Conservation (phyloP, 1,140 invertebrate species). For the Teleogryllus occipitalis region DNA sequence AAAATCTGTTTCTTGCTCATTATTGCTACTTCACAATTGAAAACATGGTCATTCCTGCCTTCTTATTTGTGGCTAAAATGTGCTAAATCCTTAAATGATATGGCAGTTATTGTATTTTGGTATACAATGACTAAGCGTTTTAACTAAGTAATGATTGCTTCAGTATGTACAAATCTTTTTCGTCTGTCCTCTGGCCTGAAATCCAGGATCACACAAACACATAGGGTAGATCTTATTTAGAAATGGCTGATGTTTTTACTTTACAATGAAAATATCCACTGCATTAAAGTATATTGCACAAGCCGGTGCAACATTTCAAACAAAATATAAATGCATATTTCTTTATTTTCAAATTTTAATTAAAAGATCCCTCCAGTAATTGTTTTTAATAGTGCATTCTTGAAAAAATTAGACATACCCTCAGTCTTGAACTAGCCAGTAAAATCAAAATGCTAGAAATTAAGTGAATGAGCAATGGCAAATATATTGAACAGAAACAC, state of each 20-base stretch:
- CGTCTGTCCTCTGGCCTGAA: background rate
- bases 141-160: background rate
- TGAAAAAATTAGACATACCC: no score
- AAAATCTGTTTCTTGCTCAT: background rate
- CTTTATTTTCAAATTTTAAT: no score
- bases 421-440: no score
- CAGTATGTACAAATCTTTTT: background rate
- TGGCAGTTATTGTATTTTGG: background rate
- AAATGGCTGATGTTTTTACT: no score
- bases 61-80: background rate
- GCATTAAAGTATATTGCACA: background rate
- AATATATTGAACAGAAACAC: background rate
- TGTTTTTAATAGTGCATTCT: no score
- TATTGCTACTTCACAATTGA: background rate
- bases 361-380: no score
- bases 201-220: no score
- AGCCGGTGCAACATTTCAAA: no score
- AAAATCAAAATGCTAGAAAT: background rate
- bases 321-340: background rate
- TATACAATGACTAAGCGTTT: background rate
- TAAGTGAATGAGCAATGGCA: background rate
- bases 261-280: background rate
- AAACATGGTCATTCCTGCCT: background rate
- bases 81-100: background rate
- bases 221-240: no score